Conservation (phyloP, 2,888 invertebrate genomes). For the Parnassius glacialis region DNA sequence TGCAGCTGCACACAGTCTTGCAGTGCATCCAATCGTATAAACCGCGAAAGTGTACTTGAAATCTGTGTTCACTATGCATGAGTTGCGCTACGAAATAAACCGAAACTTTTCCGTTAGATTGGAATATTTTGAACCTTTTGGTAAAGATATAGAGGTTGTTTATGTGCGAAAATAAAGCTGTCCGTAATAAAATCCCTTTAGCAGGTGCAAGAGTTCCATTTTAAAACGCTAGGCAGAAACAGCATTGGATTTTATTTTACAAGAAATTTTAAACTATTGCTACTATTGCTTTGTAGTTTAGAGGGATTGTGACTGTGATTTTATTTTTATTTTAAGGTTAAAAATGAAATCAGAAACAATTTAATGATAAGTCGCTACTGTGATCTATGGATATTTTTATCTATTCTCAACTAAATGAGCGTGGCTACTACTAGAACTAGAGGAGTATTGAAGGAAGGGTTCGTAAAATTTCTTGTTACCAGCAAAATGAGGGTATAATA, state of each 20-base stretch:
- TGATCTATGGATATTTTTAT: too few species aligned
- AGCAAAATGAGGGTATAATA: too few species aligned
- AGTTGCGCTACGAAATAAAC: conserved; percentile 8
- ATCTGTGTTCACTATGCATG: conserved; percentile 21
- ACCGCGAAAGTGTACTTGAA: conserved; percentile 21
- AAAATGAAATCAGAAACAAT: too few species aligned
- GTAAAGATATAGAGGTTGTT: neutral
- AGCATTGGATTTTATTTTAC: conserved; percentile 9
- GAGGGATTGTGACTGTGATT: too few species aligned
- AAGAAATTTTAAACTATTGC: neutral
- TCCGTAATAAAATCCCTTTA: conserved; percentile 61
- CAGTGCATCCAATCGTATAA: conserved; percentile 17
- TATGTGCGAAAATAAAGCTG: conserved; percentile 29
- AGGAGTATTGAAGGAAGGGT: too few species aligned
- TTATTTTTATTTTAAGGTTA: too few species aligned
- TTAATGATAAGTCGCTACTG: too few species aligned
- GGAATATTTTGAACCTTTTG: neutral
- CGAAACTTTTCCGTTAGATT: neutral
- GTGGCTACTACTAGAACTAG: too few species aligned
- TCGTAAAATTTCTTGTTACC: too few species aligned
- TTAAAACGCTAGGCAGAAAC: conserved; percentile 44
- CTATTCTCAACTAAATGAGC: too few species aligned
- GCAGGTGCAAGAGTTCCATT: conserved; percentile 63
- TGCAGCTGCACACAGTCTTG: neutral
- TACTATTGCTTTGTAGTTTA: too few species aligned